Conservation (phyloP, 2,888 invertebrate genomes). For the Drosophila melanosoma region DNA sequence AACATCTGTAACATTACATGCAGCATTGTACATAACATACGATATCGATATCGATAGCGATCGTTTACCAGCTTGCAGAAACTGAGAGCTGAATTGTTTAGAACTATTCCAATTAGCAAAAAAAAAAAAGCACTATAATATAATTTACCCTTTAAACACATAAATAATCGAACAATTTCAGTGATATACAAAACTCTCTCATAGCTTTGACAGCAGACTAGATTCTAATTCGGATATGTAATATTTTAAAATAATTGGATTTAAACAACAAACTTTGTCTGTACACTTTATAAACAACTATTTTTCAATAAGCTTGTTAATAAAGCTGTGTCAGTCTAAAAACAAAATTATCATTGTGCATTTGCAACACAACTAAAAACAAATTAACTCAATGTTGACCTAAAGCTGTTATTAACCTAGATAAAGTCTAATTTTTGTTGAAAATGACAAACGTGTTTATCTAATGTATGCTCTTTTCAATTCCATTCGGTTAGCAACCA, state of each 20-base stretch:
- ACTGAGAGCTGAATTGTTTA: background rate
- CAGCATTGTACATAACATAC: background rate
- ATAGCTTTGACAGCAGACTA: background rate
- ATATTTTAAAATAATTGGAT: background rate
- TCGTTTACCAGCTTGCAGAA: background rate
- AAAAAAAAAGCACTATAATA: background rate
- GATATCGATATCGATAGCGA: background rate
- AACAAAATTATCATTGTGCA: background rate
- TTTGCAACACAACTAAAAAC: background rate
- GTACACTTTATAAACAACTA: background rate
- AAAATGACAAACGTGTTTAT: background rate
- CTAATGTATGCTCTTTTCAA: conserved; percentile 8
- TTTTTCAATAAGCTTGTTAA: background rate
- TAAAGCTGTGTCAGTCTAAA: background rate
- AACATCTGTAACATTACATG: background rate
- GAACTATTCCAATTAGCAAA: background rate
- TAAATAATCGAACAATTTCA: background rate
- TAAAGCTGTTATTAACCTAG: conserved; percentile 5
- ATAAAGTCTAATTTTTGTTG: conserved; percentile 3
- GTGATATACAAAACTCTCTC: background rate
- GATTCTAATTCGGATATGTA: background rate
- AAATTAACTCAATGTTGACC: background rate
- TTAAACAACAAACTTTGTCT: background rate
- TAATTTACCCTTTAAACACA: background rate
- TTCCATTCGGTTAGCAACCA: conserved; percentile 14